Percentiles rank a stretch among this genome's conserved stretches.
These are phyloP conservation scores for Cerastoderma edule DNA, from an alignment of 2,888 invertebrate genomes.

Conservation along the genomic window DNA sequence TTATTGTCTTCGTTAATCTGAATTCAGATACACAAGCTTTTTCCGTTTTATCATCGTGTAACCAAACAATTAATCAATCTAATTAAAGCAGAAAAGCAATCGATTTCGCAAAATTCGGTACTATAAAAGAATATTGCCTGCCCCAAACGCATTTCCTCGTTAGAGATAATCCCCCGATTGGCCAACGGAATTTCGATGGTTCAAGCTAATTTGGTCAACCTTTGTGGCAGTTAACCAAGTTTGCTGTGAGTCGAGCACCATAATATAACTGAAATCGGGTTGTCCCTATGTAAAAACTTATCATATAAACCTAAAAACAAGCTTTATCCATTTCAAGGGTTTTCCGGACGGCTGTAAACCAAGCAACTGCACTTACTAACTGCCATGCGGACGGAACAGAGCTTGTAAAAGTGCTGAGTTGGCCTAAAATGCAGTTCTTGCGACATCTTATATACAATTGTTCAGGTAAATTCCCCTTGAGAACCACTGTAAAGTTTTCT, in stretches of 20 bases:
- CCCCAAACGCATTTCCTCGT: too few species aligned
- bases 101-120: too few species aligned
- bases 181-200: neutral
- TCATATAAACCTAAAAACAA: neutral
- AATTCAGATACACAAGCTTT: too few species aligned
- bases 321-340: neutral
- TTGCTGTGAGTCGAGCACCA: neutral
- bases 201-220: neutral
- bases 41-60: too few species aligned
- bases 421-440: slow-evolving; percentile 1
- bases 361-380: neutral
- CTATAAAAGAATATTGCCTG: too few species aligned
- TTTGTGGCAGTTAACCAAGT: neutral
- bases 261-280: neutral
- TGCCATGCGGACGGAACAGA: neutral
- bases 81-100: too few species aligned
- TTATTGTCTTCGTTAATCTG: too few species aligned
- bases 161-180: neutral
- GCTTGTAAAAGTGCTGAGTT: neutral
- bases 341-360: neutral
- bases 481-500: neutral
- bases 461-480: neutral
- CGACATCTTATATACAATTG: slow-evolving; percentile 2
- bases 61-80: too few species aligned
- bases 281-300: neutral